phyloP scores from a whole-genome alignment of 35 echinoderm and acorn worm genomes.

The Chiridota heheva region DNA sequence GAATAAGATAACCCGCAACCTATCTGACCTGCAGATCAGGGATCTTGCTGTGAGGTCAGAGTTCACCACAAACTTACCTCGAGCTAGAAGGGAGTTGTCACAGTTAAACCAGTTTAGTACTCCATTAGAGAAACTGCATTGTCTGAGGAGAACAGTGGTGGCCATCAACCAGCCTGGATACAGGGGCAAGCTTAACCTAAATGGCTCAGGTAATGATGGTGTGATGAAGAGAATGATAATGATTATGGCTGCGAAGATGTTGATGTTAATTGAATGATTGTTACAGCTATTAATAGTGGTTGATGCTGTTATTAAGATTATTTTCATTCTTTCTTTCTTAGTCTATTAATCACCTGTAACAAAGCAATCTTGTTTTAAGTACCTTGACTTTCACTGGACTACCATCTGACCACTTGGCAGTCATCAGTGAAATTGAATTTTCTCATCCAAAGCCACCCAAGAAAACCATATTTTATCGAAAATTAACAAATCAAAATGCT shows the following conservation, averaged over 20 bases:
- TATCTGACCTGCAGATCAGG: conserved; percentile 85
- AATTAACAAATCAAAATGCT: no score
- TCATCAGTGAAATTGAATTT: no score
- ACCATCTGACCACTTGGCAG: no score
- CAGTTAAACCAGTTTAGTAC: conserved; percentile 80
- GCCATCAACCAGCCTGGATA: conserved; percentile 83
- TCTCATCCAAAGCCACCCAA: no score
- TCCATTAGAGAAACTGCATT: conserved; percentile 90
- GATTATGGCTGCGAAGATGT: not conserved
- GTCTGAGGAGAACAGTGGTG: conserved; percentile 77
- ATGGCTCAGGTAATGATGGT: conserved; percentile 29
- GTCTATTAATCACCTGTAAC: not conserved
- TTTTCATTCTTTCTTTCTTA: not conserved
- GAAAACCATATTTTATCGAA: no score
- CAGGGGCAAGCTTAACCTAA: conserved; percentile 51
- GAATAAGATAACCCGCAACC: conserved; percentile 95
- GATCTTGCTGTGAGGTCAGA: conserved; percentile 79
- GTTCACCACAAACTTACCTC: conserved; percentile 86
- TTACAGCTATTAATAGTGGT: not conserved
- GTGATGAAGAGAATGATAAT: not conserved
- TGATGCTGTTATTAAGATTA: not conserved
- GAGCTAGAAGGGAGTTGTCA: conserved; percentile 83
- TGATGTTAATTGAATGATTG: not conserved
- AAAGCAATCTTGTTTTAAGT: no score
- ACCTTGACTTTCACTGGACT: no score